A percentile compares a stretch with the other conserved stretches of the same genome.
Conservation (phyloP, 1,140 invertebrate genomes). For the Kradibia gibbosae region DNA sequence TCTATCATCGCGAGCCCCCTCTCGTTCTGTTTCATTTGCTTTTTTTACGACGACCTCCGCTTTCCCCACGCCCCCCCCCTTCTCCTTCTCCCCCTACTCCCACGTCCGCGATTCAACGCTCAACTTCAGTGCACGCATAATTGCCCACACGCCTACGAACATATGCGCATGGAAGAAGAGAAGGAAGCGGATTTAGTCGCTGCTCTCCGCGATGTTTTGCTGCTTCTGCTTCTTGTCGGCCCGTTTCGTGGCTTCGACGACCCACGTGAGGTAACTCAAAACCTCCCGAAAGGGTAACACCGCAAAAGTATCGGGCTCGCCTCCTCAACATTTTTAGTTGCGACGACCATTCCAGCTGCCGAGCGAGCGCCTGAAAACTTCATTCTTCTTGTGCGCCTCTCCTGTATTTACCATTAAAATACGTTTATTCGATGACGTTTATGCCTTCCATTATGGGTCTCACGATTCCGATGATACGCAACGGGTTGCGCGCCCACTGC, state of each 20-base stretch:
- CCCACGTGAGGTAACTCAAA: slow-evolving; percentile 19
- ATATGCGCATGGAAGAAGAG: not conserved
- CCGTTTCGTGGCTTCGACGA: not conserved
- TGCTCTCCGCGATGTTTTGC: no score
- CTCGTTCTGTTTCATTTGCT: not conserved
- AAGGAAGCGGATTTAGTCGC: not conserved
- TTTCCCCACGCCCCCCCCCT: not conserved
- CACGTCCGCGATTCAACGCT: slow-evolving; percentile 9
- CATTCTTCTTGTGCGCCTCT: not conserved
- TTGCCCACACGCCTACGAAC: not conserved
- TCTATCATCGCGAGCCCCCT: not conserved
- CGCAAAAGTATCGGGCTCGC: not conserved
- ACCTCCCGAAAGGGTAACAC: slow-evolving; percentile 16
- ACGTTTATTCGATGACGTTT: no score
- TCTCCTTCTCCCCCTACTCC: not conserved
- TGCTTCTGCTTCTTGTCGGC: not conserved
- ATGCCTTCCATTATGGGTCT: no score
- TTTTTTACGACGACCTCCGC: not conserved
- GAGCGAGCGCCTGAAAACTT: not conserved
- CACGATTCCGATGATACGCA: no score
- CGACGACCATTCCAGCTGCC: not conserved
- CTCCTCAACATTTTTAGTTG: not conserved
- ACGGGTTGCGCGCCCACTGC: no score
- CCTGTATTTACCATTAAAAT: no score
- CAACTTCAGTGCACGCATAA: not conserved